phyloP scores from a whole-genome alignment of 2,888 invertebrate species.

The Dryobotodes eremita region DNA sequence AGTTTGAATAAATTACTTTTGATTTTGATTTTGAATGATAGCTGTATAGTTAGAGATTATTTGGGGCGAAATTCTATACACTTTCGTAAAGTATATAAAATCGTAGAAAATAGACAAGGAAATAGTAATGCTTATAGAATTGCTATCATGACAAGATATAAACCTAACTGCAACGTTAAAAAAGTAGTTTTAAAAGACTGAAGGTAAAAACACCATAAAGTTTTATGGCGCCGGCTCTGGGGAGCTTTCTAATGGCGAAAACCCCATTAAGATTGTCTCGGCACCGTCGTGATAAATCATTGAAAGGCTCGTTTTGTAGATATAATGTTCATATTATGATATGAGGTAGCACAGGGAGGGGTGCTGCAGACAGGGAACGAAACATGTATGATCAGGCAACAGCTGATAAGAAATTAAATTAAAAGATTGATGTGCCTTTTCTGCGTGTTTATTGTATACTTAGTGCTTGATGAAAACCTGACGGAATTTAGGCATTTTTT shows the following conservation, averaged over 20 bases:
- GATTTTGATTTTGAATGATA: too few species aligned
- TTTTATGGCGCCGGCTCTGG: conserved; percentile 50
- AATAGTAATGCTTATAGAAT: not conserved
- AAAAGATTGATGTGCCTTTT: not conserved
- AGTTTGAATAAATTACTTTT: too few species aligned
- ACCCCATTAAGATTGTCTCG: conserved; percentile 62
- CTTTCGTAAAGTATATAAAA: not conserved
- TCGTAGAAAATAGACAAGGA: not conserved
- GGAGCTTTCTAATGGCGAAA: conserved; percentile 63
- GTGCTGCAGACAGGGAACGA: not conserved
- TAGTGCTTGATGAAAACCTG: not conserved
- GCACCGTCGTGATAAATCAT: conserved; percentile 54
- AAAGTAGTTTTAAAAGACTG: conserved; percentile 49
- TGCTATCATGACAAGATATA: conserved; percentile 17
- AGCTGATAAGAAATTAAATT: not conserved
- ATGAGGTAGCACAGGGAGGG: conserved; percentile 1
- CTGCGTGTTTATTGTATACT: not conserved
- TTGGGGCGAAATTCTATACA: not conserved
- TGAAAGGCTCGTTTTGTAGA: conserved; percentile 37
- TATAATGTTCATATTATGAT: conserved; percentile 44
- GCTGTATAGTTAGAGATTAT: not conserved
- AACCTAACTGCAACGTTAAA: conserved; percentile 29
- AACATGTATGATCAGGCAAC: not conserved
- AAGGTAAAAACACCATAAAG: conserved; percentile 59
- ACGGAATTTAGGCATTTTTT: not conserved